Evolutionary conservation across 2,888 invertebrate genomes (phyloP).

Genomic region (Meteorus colon): DNA sequence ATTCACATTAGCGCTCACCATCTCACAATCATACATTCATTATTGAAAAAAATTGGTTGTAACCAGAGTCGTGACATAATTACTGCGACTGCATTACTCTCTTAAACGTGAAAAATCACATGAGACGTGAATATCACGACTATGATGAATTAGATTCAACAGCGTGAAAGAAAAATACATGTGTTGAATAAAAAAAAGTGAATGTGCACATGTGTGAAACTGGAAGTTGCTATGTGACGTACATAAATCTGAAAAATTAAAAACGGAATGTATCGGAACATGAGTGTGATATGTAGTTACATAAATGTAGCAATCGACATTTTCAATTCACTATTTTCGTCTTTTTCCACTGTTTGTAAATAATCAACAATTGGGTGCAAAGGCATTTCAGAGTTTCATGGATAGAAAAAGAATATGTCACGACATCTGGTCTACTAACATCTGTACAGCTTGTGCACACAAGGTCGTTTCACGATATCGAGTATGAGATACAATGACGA

Average conservation of each 20-base stretch:
- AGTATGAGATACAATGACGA: constrained; percentile 21
- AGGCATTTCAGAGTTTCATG: not conserved
- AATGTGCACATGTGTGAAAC: not conserved
- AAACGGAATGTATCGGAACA: constrained; percentile 41
- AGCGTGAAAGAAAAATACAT: not conserved
- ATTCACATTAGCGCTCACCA: not conserved
- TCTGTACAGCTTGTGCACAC: constrained; percentile 44
- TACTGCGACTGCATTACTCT: not conserved
- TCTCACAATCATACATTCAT: not conserved
- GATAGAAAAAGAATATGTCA: constrained; percentile 45
- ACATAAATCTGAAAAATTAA: constrained; percentile 22
- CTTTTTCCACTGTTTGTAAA: not conserved
- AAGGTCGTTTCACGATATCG: constrained; percentile 22
- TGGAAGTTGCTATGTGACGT: not conserved
- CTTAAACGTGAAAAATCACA: not conserved
- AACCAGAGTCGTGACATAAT: constrained; percentile 45
- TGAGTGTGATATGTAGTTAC: constrained; percentile 37
- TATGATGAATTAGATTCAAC: not conserved
- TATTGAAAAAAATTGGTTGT: constrained; percentile 28
- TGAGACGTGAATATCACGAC: not conserved
- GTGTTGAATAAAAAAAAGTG: not conserved
- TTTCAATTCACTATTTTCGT: constrained; percentile 29
- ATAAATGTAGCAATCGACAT: constrained; percentile 23
- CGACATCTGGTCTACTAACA: constrained; percentile 48
- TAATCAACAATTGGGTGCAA: not conserved